Conservation (phyloP, 2,113 vertebrate genomes). For the sheep (Ovis aries) region DNA sequence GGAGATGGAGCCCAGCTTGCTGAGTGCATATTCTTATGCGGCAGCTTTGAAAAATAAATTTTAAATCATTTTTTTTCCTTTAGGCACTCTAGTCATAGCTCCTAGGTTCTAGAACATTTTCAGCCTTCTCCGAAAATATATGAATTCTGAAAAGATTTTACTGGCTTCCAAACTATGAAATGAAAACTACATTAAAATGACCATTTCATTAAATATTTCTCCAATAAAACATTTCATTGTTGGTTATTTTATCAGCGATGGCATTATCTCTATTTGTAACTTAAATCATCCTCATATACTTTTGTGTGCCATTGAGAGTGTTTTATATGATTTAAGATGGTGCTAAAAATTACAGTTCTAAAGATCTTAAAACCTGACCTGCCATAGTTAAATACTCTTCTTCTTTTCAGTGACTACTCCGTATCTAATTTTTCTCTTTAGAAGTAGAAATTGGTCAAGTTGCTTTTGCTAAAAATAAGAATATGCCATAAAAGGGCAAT, state of each 20-base stretch:
- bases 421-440: background rate
- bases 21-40: background rate
- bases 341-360: background rate
- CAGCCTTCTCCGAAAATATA: background rate
- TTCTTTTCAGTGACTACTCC: background rate
- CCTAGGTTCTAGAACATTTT: background rate
- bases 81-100: background rate
- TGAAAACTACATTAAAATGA: background rate
- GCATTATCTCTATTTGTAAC: background rate
- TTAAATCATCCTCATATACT: background rate
- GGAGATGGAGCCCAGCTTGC: background rate
- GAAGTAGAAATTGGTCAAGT: background rate
- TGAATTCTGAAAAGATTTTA: background rate
- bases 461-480: background rate
- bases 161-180: background rate
- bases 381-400: background rate
- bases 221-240: background rate
- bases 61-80: background rate
- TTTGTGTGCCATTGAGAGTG: background rate
- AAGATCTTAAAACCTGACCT: background rate
- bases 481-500: background rate
- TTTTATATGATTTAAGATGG: background rate
- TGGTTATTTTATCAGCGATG: background rate
- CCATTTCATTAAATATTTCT: background rate
- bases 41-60: background rate